Conservation (phyloP, 2,797 vertebrate genomes). For the Lemur catta region DNA sequence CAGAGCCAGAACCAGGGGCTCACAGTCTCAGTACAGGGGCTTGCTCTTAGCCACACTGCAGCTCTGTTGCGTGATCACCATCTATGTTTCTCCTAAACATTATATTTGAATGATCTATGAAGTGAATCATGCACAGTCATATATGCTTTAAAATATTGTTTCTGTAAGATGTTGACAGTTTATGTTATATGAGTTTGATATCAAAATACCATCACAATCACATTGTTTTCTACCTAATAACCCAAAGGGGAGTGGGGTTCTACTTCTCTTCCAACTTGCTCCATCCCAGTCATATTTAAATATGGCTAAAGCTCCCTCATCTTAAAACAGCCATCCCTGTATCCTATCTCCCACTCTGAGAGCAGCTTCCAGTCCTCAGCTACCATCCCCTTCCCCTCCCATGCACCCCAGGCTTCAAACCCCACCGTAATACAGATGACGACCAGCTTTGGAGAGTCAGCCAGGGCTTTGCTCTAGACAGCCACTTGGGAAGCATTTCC, state of each 20-base stretch:
- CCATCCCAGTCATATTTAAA: not conserved
- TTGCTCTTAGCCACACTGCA: not conserved
- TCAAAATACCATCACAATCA: not conserved
- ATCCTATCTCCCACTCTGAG: not conserved
- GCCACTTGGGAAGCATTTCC: not conserved
- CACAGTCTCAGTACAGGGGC: not conserved
- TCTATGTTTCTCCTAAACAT: not conserved
- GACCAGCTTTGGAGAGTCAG: not conserved
- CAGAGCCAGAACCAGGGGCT: not conserved
- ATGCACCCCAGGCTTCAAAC: not conserved
- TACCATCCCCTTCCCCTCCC: not conserved
- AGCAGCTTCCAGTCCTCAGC: too few relatives aligned
- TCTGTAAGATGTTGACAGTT: not conserved
- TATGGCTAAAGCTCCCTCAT: not conserved
- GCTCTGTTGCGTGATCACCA: not conserved
- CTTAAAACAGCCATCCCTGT: not conserved
- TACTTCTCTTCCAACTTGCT: not conserved
- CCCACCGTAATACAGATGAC: not conserved
- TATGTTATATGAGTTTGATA: not conserved
- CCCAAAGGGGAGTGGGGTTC: not conserved
- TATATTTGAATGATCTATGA: not conserved
- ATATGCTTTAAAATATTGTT: not conserved
- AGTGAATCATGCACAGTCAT: not conserved
- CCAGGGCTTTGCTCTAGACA: not conserved
- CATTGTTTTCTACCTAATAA: not conserved